Percentiles rank a stretch among this genome's conserved stretches.
Conservation (phyloP, 2,888 invertebrate species). For the Pelosia muscerda region DNA sequence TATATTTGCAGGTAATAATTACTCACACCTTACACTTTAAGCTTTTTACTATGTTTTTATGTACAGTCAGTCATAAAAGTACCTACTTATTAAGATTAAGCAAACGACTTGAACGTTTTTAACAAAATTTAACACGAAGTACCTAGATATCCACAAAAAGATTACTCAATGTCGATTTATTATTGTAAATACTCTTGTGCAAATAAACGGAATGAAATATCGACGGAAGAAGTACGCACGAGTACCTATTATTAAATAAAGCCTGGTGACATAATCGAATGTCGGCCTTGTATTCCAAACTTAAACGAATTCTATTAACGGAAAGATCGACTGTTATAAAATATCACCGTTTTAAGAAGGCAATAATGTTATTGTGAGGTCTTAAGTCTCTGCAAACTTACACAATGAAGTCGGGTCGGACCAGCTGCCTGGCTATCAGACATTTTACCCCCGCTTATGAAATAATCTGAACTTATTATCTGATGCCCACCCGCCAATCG, state of each 20-base stretch:
- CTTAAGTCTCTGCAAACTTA: background rate
- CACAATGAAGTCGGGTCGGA: background rate
- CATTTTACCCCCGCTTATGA: background rate
- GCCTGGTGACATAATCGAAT: slow-evolving; percentile 21
- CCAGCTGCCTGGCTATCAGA: background rate
- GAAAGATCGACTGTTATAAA: background rate
- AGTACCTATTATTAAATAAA: background rate
- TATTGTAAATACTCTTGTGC: background rate
- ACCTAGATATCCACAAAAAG: no score
- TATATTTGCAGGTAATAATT: background rate
- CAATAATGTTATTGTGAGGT: background rate
- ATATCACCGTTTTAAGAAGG: background rate
- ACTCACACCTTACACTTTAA: no score
- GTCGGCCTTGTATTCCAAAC: slow-evolving; percentile 21
- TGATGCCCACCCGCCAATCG: background rate
- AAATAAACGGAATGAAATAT: background rate
- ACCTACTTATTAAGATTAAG: no score
- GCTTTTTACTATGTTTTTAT: no score
- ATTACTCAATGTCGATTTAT: background rate
- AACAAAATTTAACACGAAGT: no score
- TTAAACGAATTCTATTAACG: background rate
- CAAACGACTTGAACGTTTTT: no score
- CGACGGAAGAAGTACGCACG: background rate
- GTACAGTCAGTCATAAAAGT: no score
- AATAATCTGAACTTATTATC: background rate